Evolutionary conservation across 2,797 vertebrate species (phyloP), one percentile per base, ranked within the genome.

Genomic region (Rhinoraja longicauda): DNA sequence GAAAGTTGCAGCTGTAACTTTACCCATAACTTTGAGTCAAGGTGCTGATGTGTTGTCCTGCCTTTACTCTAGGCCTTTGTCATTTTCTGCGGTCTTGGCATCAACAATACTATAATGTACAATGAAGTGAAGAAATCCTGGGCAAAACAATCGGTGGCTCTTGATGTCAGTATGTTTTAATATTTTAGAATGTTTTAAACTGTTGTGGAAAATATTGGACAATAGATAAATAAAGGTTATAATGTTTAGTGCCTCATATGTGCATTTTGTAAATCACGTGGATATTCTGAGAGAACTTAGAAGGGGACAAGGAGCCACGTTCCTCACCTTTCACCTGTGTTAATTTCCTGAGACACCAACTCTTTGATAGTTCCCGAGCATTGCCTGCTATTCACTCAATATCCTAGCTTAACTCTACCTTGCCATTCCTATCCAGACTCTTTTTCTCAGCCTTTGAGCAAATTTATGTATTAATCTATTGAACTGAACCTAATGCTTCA

Each of bases 21-120:
- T 88, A 39, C 75, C 15, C 15, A n/a, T 53, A 26, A 92, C 75
- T 91, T 72, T 24, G 73, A 73, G 36, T 39, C 13, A 72, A 53
- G 1, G 62, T 92, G 2, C 70, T 92, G 24, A 17, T 92, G 90
- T 75, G 7, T 17, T 88, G n/a, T 88, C 15, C 36, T 73, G 13
- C 91, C 9, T 21, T 53, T 53, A 13, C 39, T 92, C 70, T 75
- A 92, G 90, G 90, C 75, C 32, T 97, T 97, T 95, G 97, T 97
- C 93, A 97, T 97, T 93, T 97, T 97, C 95, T 97, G 97, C 94
- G 97, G 97, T 93, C 96, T 97, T 93, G 97, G 97, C 93, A 97
- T 97, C 94, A 97, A 97, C 95, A 97, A 97, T 94, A 97, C 97
- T 1, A 97, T 97, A 97, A 97, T 97, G 97, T 97, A 97, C 95